phyloP scores from a whole-genome alignment of 2,888 invertebrate genomes.

The Formica aserva region DNA sequence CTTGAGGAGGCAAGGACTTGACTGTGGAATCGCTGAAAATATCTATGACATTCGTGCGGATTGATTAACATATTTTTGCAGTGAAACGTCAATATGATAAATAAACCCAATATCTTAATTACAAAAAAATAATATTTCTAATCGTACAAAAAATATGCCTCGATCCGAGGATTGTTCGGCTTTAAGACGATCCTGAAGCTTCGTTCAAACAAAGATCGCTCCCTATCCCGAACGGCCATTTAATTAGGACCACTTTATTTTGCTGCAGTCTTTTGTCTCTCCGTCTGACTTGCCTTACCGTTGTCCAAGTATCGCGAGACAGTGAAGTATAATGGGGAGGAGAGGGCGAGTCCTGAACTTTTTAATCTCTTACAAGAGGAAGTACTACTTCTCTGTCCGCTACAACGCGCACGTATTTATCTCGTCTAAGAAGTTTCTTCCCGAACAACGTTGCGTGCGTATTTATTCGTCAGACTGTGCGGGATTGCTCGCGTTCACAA shows the following conservation, averaged over 20 bases:
- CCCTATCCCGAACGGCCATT: conserved; percentile 75
- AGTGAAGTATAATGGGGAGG: conserved; percentile 60
- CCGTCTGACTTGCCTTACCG: conserved; percentile 71
- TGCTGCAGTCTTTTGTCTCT: conserved; percentile 77
- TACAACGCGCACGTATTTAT: conserved; percentile 47
- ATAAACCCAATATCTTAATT: background rate
- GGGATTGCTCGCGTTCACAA: conserved; percentile 21
- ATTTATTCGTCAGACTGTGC: conserved; percentile 48
- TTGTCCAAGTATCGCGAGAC: conserved; percentile 69
- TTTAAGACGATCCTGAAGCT: conserved; percentile 72
- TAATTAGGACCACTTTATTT: conserved; percentile 82
- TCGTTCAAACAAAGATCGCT: conserved; percentile 71
- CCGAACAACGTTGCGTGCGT: conserved; percentile 41
- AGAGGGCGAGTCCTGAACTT: conserved; percentile 72
- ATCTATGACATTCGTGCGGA: background rate
- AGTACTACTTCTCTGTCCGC: conserved; percentile 43
- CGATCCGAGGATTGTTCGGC: conserved; percentile 70
- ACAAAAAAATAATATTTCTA: background rate
- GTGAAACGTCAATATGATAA: background rate
- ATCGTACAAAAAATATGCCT: conserved; percentile 3
- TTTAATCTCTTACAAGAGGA: conserved; percentile 76
- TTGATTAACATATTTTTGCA: background rate
- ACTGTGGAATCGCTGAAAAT: conserved; percentile 45
- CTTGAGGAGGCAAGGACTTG: conserved; percentile 43
- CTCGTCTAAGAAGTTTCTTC: conserved; percentile 53